phyloP scores from a whole-genome alignment of 2,113 vertebrate species.

The Myotis lucifugus region DNA sequence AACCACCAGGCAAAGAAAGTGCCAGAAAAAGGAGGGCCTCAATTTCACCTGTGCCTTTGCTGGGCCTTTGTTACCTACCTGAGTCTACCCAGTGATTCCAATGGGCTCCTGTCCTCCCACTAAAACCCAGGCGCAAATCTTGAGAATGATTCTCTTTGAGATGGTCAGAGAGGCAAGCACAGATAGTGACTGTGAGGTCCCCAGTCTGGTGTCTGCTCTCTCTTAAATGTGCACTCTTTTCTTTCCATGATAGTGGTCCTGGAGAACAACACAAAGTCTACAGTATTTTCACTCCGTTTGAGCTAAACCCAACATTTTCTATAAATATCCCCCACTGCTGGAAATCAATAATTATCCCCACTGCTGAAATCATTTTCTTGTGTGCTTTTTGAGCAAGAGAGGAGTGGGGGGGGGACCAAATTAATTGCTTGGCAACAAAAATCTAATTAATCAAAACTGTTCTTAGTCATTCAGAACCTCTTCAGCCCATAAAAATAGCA shows the following conservation, averaged over 20 bases:
- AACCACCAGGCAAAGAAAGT: background rate
- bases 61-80: background rate
- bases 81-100: background rate
- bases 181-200: background rate
- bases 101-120: rapidly evolving
- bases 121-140: background rate
- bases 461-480: slow-evolving; percentile 75
- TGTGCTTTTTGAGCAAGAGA: slow-evolving; percentile 61
- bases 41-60: background rate
- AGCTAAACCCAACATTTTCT: slow-evolving; percentile 79
- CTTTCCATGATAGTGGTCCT: background rate
- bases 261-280: slow-evolving; percentile 61
- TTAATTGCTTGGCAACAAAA: slow-evolving; percentile 85
- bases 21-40: background rate
- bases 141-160: background rate
- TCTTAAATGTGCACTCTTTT: background rate
- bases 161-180: background rate
- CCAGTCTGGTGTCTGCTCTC: background rate
- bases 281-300: slow-evolving; percentile 72
- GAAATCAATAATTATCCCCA: slow-evolving; percentile 81
- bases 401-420: slow-evolving; percentile 60
- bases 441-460: slow-evolving; percentile 82
- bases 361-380: slow-evolving; percentile 81
- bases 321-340: slow-evolving; percentile 81
- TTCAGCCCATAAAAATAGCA: slow-evolving; percentile 73